phyloP scores from a whole-genome alignment of 2,797 vertebrate genomes.

The Sebastes aleutianus region DNA sequence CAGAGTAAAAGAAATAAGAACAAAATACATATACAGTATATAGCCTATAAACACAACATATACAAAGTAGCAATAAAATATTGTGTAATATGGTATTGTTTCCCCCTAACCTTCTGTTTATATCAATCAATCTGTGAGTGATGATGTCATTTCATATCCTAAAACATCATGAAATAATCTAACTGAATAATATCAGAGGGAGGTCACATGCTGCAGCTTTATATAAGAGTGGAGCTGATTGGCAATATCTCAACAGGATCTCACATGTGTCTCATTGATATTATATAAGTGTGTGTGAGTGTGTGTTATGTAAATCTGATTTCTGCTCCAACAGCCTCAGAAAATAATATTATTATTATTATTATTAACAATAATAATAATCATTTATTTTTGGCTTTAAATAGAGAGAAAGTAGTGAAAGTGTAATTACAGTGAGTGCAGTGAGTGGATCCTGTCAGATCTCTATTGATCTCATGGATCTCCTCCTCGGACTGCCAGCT shows the following conservation, averaged over 20 bases:
- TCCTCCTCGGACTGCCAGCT: not conserved
- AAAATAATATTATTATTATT: not conserved
- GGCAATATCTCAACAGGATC: not conserved
- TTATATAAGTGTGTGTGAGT: conserved; percentile 5
- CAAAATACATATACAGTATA: not conserved
- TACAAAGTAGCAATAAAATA: not conserved
- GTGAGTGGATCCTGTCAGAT: conserved; percentile 22
- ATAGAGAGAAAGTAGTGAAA: too few species aligned
- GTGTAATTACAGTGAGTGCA: not conserved
- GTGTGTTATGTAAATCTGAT: conserved; percentile 5
- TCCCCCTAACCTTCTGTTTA: too few species aligned
- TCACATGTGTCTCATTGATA: not conserved
- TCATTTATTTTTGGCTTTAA: not conserved
- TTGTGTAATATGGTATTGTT: not conserved
- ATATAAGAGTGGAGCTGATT: conserved; percentile 5
- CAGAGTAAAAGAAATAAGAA: not conserved
- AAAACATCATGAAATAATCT: not conserved
- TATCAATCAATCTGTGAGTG: not conserved
- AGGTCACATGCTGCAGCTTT: not conserved
- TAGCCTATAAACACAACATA: not conserved
- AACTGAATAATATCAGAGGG: not conserved
- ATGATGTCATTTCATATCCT: not conserved
- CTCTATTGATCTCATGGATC: not conserved
- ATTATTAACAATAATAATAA: not conserved
- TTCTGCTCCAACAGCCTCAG: not conserved